Evolutionary conservation across 2,797 vertebrate genomes (phyloP).

Genomic region (Urocyon cinereoargenteus): DNA sequence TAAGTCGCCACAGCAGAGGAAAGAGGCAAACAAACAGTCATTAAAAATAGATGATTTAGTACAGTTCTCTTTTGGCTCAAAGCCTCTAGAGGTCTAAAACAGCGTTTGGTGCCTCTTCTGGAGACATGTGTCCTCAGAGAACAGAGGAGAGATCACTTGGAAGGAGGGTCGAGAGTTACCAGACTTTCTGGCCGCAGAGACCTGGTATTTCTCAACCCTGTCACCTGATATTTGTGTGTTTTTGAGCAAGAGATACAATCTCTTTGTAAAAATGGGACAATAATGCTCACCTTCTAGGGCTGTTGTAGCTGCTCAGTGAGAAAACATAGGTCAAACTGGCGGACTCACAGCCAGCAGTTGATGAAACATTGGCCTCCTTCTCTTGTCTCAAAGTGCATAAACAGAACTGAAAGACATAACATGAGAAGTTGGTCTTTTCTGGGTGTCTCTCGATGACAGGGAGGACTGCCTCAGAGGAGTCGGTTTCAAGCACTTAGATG

Average conservation of each 20-base stretch:
- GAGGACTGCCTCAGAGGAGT: not conserved
- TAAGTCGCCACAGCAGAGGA: not conserved
- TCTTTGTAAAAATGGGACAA: not conserved
- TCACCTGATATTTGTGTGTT: not conserved
- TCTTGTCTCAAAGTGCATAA: not conserved
- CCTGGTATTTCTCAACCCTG: not conserved
- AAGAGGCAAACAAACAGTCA: not conserved
- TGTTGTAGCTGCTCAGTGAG: not conserved
- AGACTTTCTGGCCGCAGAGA: not conserved
- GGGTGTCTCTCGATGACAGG: not conserved
- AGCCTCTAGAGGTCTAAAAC: not conserved
- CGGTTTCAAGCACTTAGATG: not conserved
- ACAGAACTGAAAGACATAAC: not conserved
- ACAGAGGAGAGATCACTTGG: not conserved
- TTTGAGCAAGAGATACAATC: not conserved
- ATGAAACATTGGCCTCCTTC: not conserved
- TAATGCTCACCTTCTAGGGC: not conserved
- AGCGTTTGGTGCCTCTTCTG: not conserved
- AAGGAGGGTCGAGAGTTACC: slow-evolving; percentile 18
- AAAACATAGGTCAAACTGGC: not conserved
- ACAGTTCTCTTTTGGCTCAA: not conserved
- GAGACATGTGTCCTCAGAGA: not conserved
- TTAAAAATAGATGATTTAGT: not conserved
- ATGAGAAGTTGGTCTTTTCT: not conserved
- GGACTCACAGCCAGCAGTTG: not conserved